These are phyloP conservation scores for Palloptera scutellata DNA, from an alignment of 2,888 invertebrate genomes.

Conservation along the genomic window DNA sequence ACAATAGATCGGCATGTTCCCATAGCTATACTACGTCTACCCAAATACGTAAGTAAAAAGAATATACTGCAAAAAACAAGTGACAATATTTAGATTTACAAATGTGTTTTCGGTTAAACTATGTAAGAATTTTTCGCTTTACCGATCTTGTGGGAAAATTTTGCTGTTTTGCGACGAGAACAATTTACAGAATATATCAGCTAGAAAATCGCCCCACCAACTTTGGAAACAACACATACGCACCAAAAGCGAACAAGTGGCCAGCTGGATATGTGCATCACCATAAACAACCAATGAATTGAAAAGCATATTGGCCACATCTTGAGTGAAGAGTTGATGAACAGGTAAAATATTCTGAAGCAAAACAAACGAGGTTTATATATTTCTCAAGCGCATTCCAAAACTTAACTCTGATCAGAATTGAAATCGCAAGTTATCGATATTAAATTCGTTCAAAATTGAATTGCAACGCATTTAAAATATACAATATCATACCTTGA, in stretches of 20 bases:
- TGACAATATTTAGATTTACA: conserved; percentile 5
- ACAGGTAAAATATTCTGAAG: conserved; percentile 58
- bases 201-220: conserved; percentile 94
- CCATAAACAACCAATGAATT: conserved; percentile 79
- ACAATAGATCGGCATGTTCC: conserved; percentile 70
- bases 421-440: too few species aligned
- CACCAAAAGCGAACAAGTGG: conserved; percentile 80
- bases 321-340: conserved; percentile 61
- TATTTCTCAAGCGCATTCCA: too few species aligned
- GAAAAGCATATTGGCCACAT: conserved; percentile 72
- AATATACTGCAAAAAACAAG: conserved; percentile 72
- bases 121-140: conserved; percentile 35
- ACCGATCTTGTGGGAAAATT: conserved; percentile 88
- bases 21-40: conserved; percentile 77
- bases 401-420: too few species aligned
- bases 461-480: too few species aligned
- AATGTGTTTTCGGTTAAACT: not conserved
- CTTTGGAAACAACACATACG: conserved; percentile 75
- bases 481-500: conserved; percentile 50
- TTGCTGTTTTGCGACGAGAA: conserved; percentile 81
- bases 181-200: conserved; percentile 79
- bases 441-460: too few species aligned
- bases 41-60: conserved; percentile 85
- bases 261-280: conserved; percentile 79
- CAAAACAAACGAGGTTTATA: conserved; percentile 4